Percentiles rank a stretch among this genome's conserved stretches.
These are phyloP conservation scores for Drosophila demipolita DNA, from an alignment of 2,888 invertebrate species.

Conservation along the genomic window DNA sequence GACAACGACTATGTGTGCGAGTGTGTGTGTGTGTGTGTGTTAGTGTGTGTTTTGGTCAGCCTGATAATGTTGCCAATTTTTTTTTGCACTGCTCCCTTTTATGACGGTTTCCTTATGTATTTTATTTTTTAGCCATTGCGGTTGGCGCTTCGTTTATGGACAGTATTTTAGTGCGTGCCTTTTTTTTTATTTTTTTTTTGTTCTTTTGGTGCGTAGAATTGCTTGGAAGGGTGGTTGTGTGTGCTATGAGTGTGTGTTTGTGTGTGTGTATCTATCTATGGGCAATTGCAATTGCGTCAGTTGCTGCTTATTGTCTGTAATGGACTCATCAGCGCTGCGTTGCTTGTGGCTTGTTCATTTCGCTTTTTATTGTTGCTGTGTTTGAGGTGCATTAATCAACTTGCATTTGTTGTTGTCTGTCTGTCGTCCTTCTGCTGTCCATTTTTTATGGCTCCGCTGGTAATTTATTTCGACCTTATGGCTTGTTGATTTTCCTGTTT, in stretches of 20 bases:
- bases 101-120: slow-evolving; percentile 53
- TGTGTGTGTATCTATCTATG: slow-evolving; percentile 9
- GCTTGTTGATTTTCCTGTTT: slow-evolving; percentile 26
- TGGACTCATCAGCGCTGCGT: slow-evolving; percentile 70
- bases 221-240: slow-evolving; percentile 37
- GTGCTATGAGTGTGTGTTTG: slow-evolving; percentile 5
- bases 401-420: slow-evolving; percentile 57
- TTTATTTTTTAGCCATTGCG: slow-evolving; percentile 77
- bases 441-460: slow-evolving; percentile 54
- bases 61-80: slow-evolving; percentile 69
- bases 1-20: slow-evolving; percentile 23
- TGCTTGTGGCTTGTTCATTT: slow-evolving; percentile 58
- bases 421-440: slow-evolving; percentile 6
- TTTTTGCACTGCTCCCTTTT: slow-evolving; percentile 60
- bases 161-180: slow-evolving; percentile 61
- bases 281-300: slow-evolving; percentile 57
- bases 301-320: slow-evolving; percentile 61
- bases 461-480: slow-evolving; percentile 25
- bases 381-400: slow-evolving; percentile 73
- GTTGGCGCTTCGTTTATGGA: slow-evolving; percentile 61
- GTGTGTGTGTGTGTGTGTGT: slow-evolving; percentile 30
- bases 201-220: slow-evolving; percentile 26
- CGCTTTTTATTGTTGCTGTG: slow-evolving; percentile 53
- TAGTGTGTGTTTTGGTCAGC: slow-evolving; percentile 57
- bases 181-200: slow-evolving; percentile 6